phyloP scores from a whole-genome alignment of 2,113 vertebrate genomes.

The Bagarius yarrelli region DNA sequence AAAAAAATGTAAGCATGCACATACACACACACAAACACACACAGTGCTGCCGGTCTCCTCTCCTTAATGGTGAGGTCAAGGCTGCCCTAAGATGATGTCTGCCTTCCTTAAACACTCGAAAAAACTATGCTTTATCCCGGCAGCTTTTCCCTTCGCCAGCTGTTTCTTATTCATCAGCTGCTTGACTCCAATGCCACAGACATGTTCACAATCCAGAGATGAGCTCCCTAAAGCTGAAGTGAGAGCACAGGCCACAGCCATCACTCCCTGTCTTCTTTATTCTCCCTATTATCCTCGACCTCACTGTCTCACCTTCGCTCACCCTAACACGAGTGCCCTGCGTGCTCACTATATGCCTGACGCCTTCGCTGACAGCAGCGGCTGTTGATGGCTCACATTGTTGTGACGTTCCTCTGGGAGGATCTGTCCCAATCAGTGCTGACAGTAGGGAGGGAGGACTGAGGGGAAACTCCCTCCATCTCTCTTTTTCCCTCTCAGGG shows the following conservation, averaged over 20 bases:
- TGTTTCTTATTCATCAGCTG: conserved; percentile 40
- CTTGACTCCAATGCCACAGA: conserved; percentile 13
- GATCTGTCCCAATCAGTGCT: conserved; percentile 18
- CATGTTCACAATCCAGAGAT: conserved; percentile 25
- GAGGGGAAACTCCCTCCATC: conserved; percentile 26
- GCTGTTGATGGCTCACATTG: conserved; percentile 21
- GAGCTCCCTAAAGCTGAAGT: conserved; percentile 41
- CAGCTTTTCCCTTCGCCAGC: conserved; percentile 7
- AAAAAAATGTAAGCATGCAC: not conserved
- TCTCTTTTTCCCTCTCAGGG: conserved; percentile 22
- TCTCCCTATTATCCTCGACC: conserved; percentile 36
- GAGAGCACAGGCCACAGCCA: conserved; percentile 17
- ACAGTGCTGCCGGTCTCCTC: not conserved
- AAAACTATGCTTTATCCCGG: conserved; percentile 3
- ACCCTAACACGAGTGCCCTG: conserved; percentile 29
- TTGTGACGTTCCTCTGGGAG: conserved; percentile 32
- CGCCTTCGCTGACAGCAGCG: conserved; percentile 11
- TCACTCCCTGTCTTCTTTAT: conserved; percentile 23
- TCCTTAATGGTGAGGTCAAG: conserved; percentile 36
- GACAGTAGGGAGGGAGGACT: conserved; percentile 24
- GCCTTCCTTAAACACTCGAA: conserved; percentile 15
- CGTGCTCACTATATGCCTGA: conserved; percentile 13
- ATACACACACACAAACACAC: not conserved
- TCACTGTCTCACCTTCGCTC: conserved; percentile 18
- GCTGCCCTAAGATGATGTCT: conserved; percentile 27